Base-by-base conservation (phyloP, 2,797 vertebrate genomes). In the Rhabdomys pumilio region DNA sequence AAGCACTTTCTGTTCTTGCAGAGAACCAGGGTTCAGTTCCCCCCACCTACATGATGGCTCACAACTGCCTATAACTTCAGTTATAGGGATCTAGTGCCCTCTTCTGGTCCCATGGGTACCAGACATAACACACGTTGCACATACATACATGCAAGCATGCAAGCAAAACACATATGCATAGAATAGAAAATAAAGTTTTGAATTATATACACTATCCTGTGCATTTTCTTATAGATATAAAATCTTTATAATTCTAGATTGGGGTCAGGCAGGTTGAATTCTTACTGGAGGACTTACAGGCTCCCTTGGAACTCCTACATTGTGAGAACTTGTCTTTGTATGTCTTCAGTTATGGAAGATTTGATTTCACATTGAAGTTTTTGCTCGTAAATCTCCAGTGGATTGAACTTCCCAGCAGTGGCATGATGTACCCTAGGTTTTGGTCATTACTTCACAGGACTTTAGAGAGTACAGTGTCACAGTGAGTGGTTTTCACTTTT, bases 211-310 rank as follows among this genome's bases (percentile, higher is more conserved):
- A 63, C 44, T 90, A 0, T 93, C 65, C 8, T 57, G 50, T 57
- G 50, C 8, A 29, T 82, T 91, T 93, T 91, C 55, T 93, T 44
- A 65, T 61, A 81, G 38, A 20, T 79, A 44, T 26, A 81, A 90
- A 38, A 75, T 63, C 26, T 63, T 83, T 75, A 2, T 80, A 59
- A 55, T 77, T 59, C 31, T 59, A 82, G 86, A 29, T 15, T 29
- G 38, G 89, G 34, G 29, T 38, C 4, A 4, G 29, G 26, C 6
- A 81, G 67, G 75, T 29, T 61, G 50, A 76, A 94, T 10, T 83
- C 59, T 90, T 93, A 44, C 44, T 69, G 19, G 72, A 44, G n/a
- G 50, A 50, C 6, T 88, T 87, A 34, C 4, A 17, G 5, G 10
- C 34, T 91, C 12, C 9, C 59, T 76, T 29, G 2, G 55, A 59